Base-by-base conservation (phyloP, 2,797 vertebrate species). In the Alauda arvensis region DNA sequence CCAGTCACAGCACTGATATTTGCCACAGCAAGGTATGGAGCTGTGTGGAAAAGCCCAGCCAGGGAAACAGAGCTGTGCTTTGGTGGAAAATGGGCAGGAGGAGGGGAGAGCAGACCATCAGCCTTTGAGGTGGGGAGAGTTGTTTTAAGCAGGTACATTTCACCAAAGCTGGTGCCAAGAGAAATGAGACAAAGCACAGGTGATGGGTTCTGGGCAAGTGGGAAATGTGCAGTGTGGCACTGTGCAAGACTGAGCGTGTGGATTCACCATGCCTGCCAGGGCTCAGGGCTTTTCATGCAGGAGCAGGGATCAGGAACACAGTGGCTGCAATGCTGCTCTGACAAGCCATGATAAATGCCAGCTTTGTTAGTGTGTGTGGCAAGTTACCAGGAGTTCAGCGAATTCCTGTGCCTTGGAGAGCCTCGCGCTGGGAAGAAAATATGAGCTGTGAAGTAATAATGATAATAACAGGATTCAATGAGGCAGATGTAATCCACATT, bases 401-500 rank as follows among this genome's bases (percentile, higher is more conserved):
- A 77, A 85, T 75, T 93, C 86, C 88, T 86, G 85, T 0, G 0
- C 72, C 72, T 79, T 68, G 84, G 83, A 92, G 70, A 94, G 66
- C 66, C 76, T 84, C 0, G 3, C 0, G 1, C 63, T 43, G 42
- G 69, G 69, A 80, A 93, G 69, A 49, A 95, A 91, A 94, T 91
- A 94, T 78, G 93, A 95, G 65, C 90, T 87, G 86, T 77, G 86
- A 93, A 90, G 77, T 87, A 88, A 78, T 90, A 91, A 88, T 63
- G 80, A 42, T 82, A 89, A 87, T 86, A 93, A 78, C 90, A 91
- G 86, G 48, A 66, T 76, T 91, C 79, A 76, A 34, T 88, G 90
- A 91, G 49, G 79, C 91, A 90, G 84, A 89, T 66, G 77, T 60
- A 88, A 94, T 94, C 78, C 89, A 82, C 83, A 84, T 90, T 89